Evolutionary conservation across 1,140 invertebrate genomes (phyloP).

Genomic region (Pogonognathellus flavescens): DNA sequence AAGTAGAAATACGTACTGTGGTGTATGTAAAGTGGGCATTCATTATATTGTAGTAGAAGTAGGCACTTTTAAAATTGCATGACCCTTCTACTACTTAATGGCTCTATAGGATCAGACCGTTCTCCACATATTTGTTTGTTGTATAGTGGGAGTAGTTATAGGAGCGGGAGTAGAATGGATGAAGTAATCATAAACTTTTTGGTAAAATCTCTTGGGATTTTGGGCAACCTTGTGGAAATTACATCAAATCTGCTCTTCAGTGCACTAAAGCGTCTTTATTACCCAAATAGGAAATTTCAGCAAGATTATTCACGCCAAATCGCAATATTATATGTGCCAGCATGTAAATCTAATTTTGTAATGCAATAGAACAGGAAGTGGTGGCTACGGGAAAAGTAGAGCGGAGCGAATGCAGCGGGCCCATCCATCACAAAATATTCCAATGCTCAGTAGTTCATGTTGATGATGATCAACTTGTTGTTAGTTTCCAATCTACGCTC

Average conservation of each 20-base stretch:
- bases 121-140: too few species aligned
- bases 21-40: too few species aligned
- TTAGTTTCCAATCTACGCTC: too few species aligned
- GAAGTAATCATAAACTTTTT: conserved; percentile 21
- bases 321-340: not conserved
- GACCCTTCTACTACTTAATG: too few species aligned
- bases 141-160: too few species aligned
- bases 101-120: too few species aligned
- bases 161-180: not conserved
- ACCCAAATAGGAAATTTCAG: not conserved
- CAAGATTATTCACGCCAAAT: conserved; percentile 15
- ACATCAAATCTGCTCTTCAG: conserved; percentile 6
- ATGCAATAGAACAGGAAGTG: not conserved
- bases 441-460: not conserved
- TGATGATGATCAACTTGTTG: too few species aligned
- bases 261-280: conserved; percentile 34
- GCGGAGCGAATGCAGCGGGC: not conserved
- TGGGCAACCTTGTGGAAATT: not conserved
- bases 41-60: too few species aligned
- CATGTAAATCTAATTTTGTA: not conserved
- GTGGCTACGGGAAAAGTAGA: not conserved
- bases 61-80: too few species aligned
- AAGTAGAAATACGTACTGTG: too few species aligned
- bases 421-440: not conserved
- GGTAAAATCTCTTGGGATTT: conserved; percentile 8